Percentiles rank a stretch among this genome's conserved stretches.
Conservation (phyloP, 2,797 vertebrate species). For the Macropodus opercularis region DNA sequence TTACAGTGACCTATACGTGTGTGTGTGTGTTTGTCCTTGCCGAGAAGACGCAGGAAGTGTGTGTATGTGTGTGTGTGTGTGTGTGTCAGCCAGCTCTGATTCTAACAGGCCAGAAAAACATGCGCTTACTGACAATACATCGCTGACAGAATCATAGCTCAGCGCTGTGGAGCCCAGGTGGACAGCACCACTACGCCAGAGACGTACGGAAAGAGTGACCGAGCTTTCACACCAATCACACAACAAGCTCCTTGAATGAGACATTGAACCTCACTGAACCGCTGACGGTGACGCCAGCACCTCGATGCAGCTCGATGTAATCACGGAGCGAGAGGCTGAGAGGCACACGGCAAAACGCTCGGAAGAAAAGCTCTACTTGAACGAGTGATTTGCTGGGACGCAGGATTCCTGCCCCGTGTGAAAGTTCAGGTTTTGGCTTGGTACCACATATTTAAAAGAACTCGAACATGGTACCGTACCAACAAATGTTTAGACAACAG, state of each 20-base stretch:
- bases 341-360: neutral
- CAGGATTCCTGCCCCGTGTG: neutral
- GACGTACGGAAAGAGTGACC: neutral
- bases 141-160: constrained; percentile 41
- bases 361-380: neutral
- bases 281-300: neutral
- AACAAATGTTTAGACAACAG: no score
- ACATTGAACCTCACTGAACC: constrained; percentile 8
- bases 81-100: constrained; percentile 17
- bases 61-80: constrained; percentile 21
- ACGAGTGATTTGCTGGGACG: neutral
- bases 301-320: neutral
- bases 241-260: constrained; percentile 28
- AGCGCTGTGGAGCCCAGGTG: constrained; percentile 43
- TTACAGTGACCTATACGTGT: constrained; percentile 24
- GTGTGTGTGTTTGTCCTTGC: constrained; percentile 44
- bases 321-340: neutral
- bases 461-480: no score
- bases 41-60: constrained; percentile 1
- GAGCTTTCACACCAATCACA: constrained; percentile 28
- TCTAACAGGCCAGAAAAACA: neutral
- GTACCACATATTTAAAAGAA: no score
- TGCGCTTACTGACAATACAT: constrained; percentile 7
- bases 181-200: constrained; percentile 27
- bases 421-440: no score